Evolutionary conservation across 2,113 vertebrate genomes (phyloP), one percentile per base, ranked within the genome.

Genomic region (Telmatochromis brachygnathus): DNA sequence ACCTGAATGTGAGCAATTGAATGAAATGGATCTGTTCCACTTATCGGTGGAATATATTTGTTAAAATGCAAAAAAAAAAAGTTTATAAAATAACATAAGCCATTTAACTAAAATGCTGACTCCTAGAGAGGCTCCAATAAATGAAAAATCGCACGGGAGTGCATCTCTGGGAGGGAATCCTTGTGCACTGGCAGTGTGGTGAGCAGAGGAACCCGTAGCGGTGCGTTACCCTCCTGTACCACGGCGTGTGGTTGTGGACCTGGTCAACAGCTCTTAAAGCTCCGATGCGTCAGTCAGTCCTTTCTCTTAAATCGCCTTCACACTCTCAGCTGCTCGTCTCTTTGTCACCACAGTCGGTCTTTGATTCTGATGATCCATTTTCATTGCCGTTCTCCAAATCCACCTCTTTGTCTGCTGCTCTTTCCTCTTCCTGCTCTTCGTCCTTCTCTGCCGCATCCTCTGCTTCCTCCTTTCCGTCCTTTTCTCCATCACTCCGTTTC

Each of bases 291-390:
- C 79, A 87, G 45, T 84, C 82, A 56, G 7, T 54, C 55, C 55
- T 58, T 15, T 19, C 12, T 45, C 37, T 35, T 21, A 4, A 0
- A 8, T 62, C 23, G 26, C 33, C 26, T 35, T 21, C 6, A 8
- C 39, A 5, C 23, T 12, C 55, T 95, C 93, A 94, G 80, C 93
- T 93, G 9, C 86, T 93, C 1, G 82, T 60, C 45, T 12, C 91
- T 77, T 84, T 60, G 55, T 85, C 88, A 7, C 70, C 30, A 5
- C 54, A 42, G 10, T 62, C 92, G 3, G 47, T 8, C 62, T 93
- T 93, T 62, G 90, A 37, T 55, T 91, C 68, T 2, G 90, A 62
- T 12, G 93, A 82, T 56, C 83, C 51, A 6, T 92, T 94, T 62
- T 88, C 21, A 3, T 80, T 49, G 2, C 81, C 49, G 3, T 93